phyloP scores from a whole-genome alignment of 2,888 invertebrate species.

The Toxonevra muliebris region DNA sequence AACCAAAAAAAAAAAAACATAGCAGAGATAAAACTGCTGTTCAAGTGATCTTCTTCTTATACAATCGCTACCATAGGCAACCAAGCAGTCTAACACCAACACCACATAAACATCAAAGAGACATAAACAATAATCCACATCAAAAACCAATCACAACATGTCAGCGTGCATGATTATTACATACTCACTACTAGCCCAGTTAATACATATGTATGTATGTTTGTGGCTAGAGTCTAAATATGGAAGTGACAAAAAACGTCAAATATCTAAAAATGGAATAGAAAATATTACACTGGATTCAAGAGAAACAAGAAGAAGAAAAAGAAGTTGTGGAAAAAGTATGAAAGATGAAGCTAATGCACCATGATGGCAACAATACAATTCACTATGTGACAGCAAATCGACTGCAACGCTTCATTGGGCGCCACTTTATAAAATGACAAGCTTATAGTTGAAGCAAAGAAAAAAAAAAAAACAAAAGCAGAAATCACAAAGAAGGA shows the following conservation, averaged over 20 bases:
- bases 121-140: too few relatives aligned
- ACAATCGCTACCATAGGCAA: too few relatives aligned
- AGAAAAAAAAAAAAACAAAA: neutral
- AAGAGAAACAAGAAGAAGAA: slow-evolving; percentile 19
- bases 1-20: too few relatives aligned
- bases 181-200: too few relatives aligned
- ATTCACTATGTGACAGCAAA: slow-evolving; percentile 38
- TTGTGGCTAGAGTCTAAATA: neutral
- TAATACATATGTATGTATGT: too few relatives aligned
- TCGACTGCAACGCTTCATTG: slow-evolving; percentile 39
- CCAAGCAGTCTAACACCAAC: too few relatives aligned
- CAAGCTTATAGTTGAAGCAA: neutral
- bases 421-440: slow-evolving; percentile 34
- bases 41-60: too few relatives aligned
- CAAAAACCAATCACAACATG: too few relatives aligned
- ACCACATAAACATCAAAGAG: too few relatives aligned
- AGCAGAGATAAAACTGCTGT: too few relatives aligned
- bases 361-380: slow-evolving; percentile 37
- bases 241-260: neutral
- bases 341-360: slow-evolving; percentile 37
- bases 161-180: too few relatives aligned
- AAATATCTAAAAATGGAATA: neutral
- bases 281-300: slow-evolving; percentile 4
- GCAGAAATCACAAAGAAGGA: neutral
- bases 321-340: slow-evolving; percentile 32